Conservation (phyloP, 2,797 vertebrate genomes). For the Melanotaenia nigrans region DNA sequence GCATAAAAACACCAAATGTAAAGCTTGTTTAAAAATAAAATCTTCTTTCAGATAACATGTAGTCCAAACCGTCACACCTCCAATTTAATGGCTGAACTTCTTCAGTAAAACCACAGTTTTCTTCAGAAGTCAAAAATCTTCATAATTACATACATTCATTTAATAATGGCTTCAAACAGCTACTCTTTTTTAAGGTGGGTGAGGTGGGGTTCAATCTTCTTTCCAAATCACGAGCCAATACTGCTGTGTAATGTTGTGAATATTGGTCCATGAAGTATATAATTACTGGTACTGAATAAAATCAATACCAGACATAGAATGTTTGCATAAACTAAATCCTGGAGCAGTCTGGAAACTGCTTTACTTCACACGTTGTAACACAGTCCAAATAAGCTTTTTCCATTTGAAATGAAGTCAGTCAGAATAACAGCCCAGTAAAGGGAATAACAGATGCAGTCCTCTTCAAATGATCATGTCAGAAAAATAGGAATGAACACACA, state of each 20-base stretch:
- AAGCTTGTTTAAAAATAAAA: constrained; percentile 38
- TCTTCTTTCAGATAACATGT: constrained; percentile 17
- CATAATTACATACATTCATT: constrained; percentile 68
- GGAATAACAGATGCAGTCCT: constrained; percentile 46
- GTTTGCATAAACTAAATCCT: constrained; percentile 51
- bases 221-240: constrained; percentile 64
- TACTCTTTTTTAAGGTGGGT: background rate
- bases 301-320: constrained; percentile 70
- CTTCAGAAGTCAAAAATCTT: constrained; percentile 59
- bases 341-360: constrained; percentile 41
- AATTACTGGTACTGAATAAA: constrained; percentile 60
- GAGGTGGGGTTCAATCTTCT: background rate
- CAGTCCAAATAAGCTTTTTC: constrained; percentile 56
- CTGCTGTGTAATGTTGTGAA: constrained; percentile 56
- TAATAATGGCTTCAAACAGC: constrained; percentile 19
- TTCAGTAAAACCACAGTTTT: constrained; percentile 48
- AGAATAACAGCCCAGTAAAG: constrained; percentile 69
- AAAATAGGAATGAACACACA: constrained; percentile 70
- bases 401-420: constrained; percentile 71
- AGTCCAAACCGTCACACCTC: constrained; percentile 34
- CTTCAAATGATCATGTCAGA: constrained; percentile 56
- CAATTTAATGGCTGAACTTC: constrained; percentile 30
- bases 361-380: constrained; percentile 34
- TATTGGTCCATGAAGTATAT: constrained; percentile 53
- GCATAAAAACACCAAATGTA: constrained; percentile 35